These are phyloP conservation scores for Mylabris sibirica DNA, from an alignment of 2,888 invertebrate species.

Conservation along the genomic window DNA sequence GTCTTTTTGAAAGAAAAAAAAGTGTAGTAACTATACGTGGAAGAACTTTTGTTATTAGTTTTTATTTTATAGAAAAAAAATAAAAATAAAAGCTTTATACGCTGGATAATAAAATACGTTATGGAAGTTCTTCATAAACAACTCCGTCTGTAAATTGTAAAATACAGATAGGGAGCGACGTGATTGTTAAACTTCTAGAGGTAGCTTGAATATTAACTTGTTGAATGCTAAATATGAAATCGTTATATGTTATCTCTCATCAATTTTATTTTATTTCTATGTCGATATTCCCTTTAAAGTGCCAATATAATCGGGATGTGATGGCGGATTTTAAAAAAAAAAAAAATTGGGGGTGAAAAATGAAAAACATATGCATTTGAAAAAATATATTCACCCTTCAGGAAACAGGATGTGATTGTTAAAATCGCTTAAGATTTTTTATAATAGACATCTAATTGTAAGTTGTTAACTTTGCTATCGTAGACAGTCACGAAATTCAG, in stretches of 20 bases:
- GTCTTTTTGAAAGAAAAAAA: no score
- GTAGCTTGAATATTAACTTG: constrained; percentile 1
- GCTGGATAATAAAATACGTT: neutral
- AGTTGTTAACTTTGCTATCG: no score
- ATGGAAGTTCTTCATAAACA: neutral
- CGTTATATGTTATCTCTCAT: neutral
- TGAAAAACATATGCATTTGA: no score
- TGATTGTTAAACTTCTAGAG: neutral
- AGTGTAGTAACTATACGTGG: no score
- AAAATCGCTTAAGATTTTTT: no score
- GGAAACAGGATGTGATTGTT: no score
- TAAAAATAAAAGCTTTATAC: neutral
- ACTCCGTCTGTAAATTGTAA: neutral
- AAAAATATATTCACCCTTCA: no score
- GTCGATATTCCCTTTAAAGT: neutral
- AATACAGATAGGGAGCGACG: neutral
- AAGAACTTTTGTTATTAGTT: neutral
- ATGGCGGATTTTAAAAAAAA: neutral
- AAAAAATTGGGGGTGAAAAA: neutral
- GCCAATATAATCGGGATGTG: neutral
- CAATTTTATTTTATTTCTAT: neutral
- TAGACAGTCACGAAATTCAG: no score
- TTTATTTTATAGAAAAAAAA: neutral
- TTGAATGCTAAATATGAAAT: neutral
- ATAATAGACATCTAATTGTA: no score